Conservation (phyloP, 2,113 vertebrate genomes). For the Neolamprologus sp. region DNA sequence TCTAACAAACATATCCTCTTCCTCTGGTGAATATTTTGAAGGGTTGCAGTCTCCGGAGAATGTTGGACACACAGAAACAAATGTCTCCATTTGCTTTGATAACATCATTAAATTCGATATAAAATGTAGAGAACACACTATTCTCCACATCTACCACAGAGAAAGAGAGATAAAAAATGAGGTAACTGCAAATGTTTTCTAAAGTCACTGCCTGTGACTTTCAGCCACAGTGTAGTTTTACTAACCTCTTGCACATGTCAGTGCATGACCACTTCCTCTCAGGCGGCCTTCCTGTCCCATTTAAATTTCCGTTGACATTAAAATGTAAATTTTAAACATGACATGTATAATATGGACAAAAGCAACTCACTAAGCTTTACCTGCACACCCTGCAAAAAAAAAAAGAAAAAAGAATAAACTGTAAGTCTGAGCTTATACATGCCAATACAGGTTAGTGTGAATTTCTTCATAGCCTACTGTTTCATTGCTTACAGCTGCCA, state of each 20-base stretch:
- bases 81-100: background rate
- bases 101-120: background rate
- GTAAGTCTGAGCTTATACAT: background rate
- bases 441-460: background rate
- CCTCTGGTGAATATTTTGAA: background rate
- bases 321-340: background rate
- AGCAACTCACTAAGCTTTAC: background rate
- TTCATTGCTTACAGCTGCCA: background rate
- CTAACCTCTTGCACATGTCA: background rate
- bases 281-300: slow-evolving; percentile 2
- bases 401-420: background rate
- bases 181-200: background rate
- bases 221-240: background rate
- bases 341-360: background rate
- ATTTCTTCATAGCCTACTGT: background rate
- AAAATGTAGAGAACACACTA: background rate
- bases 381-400: background rate
- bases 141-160: background rate
- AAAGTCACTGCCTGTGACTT: background rate
- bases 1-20: slow-evolving; percentile 9
- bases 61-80: background rate
- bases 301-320: slow-evolving; percentile 20
- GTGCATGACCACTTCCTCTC: slow-evolving; percentile 39
- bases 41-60: background rate
- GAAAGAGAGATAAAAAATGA: background rate